Evolutionary conservation across 2,888 invertebrate species (phyloP).

Genomic region (Thymelicus sylvestris): DNA sequence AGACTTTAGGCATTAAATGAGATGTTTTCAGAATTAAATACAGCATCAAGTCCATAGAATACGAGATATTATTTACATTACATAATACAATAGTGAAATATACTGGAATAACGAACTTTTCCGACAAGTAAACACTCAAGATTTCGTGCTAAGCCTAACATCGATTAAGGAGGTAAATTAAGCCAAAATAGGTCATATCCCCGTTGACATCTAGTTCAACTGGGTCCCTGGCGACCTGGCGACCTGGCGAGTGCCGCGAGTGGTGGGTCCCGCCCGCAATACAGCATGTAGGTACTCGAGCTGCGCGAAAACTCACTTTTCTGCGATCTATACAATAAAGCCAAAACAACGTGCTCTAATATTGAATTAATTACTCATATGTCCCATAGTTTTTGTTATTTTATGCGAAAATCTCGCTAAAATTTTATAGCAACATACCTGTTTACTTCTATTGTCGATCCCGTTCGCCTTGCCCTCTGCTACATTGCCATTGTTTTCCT

Average conservation of each 20-base stretch:
- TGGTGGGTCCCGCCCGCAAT: slow-evolving; percentile 49
- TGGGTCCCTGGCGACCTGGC: slow-evolving; percentile 46
- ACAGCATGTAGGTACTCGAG: slow-evolving; percentile 48
- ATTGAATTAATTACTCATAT: neutral
- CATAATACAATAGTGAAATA: slow-evolving; percentile 2
- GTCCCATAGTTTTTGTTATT: neutral
- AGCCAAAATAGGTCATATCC: slow-evolving; percentile 76
- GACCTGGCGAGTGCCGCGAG: neutral
- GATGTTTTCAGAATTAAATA: neutral
- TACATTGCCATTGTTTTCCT: slow-evolving; percentile 80
- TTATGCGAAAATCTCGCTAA: slow-evolving; percentile 47
- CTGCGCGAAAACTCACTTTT: slow-evolving; percentile 71
- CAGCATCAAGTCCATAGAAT: neutral
- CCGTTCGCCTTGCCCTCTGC: slow-evolving; percentile 83
- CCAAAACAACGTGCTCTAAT: neutral
- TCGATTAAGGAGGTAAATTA: slow-evolving; percentile 2
- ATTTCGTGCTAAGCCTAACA: neutral
- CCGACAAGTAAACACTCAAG: neutral
- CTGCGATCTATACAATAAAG: slow-evolving; percentile 26
- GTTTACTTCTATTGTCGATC: slow-evolving; percentile 85
- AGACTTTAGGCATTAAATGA: too few species aligned
- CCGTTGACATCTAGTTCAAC: slow-evolving; percentile 65
- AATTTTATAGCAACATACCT: slow-evolving; percentile 70
- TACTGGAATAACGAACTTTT: too few species aligned
- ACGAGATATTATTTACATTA: neutral